Evolutionary conservation across 1,140 invertebrate genomes (phyloP).

Genomic region (Anoplolepis gracilipes): DNA sequence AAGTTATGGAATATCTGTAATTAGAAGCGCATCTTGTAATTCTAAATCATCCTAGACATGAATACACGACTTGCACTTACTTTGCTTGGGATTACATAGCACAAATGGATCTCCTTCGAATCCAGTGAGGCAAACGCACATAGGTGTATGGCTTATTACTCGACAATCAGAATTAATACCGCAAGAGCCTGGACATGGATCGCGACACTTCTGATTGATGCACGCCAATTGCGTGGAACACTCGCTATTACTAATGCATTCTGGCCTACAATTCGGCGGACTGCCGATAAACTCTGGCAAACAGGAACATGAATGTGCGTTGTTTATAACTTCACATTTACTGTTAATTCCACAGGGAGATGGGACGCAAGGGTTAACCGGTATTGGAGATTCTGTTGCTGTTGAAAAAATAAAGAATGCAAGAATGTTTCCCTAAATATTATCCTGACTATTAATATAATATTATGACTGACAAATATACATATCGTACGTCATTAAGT

Average conservation of each 20-base stretch:
- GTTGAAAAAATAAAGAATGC: not conserved
- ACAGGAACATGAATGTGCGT: conserved; percentile 89
- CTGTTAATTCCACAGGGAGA: conserved; percentile 91
- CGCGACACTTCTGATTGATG: conserved; percentile 86
- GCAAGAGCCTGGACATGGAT: conserved; percentile 87
- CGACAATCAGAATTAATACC: conserved; percentile 88
- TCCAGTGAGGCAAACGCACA: conserved; percentile 89
- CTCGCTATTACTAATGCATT: conserved; percentile 87
- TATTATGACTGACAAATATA: not conserved
- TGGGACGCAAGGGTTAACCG: conserved; percentile 89
- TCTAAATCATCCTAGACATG: not conserved
- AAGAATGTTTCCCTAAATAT: not conserved
- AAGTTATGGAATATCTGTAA: not conserved
- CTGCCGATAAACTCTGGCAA: conserved; percentile 83
- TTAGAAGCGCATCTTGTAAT: not conserved
- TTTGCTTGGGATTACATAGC: conserved; percentile 84
- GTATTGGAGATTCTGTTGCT: conserved; percentile 58
- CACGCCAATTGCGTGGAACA: conserved; percentile 86
- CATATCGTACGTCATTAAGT: not conserved
- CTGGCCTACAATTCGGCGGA: conserved; percentile 86
- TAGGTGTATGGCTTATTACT: conserved; percentile 88
- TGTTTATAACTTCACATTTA: conserved; percentile 87
- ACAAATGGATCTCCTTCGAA: conserved; percentile 92
- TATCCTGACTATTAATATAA: too few relatives aligned
- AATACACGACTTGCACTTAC: conserved; percentile 48